Evolutionary conservation across 2,797 vertebrate species (phyloP).

Genomic region (Catamblyrhynchus diadema): DNA sequence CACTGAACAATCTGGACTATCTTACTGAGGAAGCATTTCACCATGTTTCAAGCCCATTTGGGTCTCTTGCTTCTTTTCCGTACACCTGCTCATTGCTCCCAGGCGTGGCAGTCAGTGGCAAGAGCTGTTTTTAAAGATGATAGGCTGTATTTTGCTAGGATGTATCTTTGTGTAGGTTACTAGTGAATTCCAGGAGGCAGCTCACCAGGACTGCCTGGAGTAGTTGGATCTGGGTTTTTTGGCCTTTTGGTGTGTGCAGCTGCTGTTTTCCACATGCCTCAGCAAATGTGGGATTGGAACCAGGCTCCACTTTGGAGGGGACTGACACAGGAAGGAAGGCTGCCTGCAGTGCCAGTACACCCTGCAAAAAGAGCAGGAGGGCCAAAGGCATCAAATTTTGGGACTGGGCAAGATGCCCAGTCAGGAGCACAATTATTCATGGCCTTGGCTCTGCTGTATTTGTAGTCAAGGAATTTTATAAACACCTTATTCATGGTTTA

Average conservation of each 20-base stretch:
- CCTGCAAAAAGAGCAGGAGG: not conserved
- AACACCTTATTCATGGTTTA: not conserved
- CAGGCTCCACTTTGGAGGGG: not conserved
- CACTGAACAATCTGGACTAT: not conserved
- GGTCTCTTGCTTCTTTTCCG: not conserved
- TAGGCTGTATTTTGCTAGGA: not conserved
- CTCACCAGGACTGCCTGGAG: not conserved
- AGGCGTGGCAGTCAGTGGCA: not conserved
- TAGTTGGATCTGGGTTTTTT: not conserved
- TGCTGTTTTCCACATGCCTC: not conserved
- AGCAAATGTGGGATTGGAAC: not conserved
- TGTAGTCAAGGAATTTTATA: not conserved
- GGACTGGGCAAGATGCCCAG: not conserved
- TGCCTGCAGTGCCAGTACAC: not conserved
- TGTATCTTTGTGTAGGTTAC: not conserved
- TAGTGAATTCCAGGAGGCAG: not conserved
- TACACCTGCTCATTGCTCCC: not conserved
- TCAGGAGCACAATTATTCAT: not conserved
- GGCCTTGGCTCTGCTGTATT: not conserved
- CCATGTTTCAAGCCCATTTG: not conserved
- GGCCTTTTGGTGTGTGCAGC: not conserved
- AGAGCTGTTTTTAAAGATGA: not conserved
- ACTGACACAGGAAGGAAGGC: not conserved
- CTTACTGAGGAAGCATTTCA: not conserved
- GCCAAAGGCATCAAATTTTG: not conserved